Percentiles rank a stretch among this genome's conserved stretches.
Evolutionary conservation across 2,888 invertebrate species (phyloP).

Genomic region (Diplazon laetatorius): DNA sequence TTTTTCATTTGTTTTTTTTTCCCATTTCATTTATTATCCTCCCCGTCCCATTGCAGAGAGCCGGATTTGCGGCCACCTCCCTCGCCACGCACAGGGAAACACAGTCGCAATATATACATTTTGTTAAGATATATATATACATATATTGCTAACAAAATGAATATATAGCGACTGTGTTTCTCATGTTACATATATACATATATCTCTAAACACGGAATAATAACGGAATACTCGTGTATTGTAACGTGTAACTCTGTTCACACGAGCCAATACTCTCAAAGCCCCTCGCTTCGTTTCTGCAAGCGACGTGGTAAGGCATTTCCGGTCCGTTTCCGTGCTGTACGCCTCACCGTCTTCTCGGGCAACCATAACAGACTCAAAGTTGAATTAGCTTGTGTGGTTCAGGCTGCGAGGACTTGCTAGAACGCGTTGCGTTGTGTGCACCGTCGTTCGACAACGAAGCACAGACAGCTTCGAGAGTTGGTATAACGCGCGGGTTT

Average conservation of each 20-base stretch:
- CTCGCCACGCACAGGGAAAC: no score
- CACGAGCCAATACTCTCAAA: no score
- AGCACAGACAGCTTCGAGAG: neutral
- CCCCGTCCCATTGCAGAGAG: no score
- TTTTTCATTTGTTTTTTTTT: no score
- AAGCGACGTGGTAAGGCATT: constrained; percentile 3
- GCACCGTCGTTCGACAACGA: neutral
- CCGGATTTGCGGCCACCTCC: no score
- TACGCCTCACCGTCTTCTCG: neutral
- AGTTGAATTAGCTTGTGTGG: constrained; percentile 35
- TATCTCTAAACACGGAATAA: no score
- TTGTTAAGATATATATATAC: no score
- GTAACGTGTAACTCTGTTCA: neutral
- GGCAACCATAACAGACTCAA: constrained; percentile 1
- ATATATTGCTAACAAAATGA: no score
- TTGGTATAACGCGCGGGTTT: constrained; percentile 3
- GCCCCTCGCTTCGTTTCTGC: constrained; percentile 1
- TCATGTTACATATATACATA: no score
- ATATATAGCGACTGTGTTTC: no score
- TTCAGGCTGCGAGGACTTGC: neutral
- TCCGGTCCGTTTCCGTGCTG: neutral
- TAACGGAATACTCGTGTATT: neutral
- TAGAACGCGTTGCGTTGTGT: constrained; percentile 5
- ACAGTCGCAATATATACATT: no score
- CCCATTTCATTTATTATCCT: no score